Conservation (phyloP, 2,888 invertebrate genomes). For the Apamea epomidion region DNA sequence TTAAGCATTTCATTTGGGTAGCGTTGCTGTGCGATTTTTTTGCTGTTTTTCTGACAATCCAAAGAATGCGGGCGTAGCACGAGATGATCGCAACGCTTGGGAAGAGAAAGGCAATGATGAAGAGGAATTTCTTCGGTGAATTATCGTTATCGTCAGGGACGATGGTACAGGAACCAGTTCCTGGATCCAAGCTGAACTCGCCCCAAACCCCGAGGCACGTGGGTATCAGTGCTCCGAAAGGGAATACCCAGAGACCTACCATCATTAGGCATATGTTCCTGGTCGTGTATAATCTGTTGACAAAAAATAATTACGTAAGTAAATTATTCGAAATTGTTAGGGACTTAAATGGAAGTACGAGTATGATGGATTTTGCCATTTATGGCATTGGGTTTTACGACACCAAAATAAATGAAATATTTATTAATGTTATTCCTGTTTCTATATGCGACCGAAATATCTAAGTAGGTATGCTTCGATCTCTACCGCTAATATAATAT, state of each 20-base stretch:
- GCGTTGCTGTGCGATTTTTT: slow-evolving; percentile 88
- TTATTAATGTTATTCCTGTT: neutral
- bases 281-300: slow-evolving; percentile 92
- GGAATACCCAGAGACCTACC: slow-evolving; percentile 92
- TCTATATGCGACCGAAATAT: neutral
- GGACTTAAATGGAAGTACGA: neutral
- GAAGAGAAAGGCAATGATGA: slow-evolving; percentile 95
- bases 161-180: slow-evolving; percentile 95
- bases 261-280: slow-evolving; percentile 93
- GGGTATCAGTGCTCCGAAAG: slow-evolving; percentile 92
- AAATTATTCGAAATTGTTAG: neutral
- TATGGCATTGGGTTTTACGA: neutral
- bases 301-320: slow-evolving; percentile 42
- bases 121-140: slow-evolving; percentile 94
- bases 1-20: slow-evolving; percentile 77
- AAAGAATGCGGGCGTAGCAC: slow-evolving; percentile 96
- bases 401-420: neutral
- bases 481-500: neutral
- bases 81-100: slow-evolving; percentile 95
- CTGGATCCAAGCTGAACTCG: slow-evolving; percentile 93
- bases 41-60: slow-evolving; percentile 93
- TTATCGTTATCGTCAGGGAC: slow-evolving; percentile 92
- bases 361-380: neutral
- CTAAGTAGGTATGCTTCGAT: too few species aligned
- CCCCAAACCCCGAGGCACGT: slow-evolving; percentile 95